Evolutionary conservation across 2,888 invertebrate species (phyloP).

Genomic region (Altica lythri): DNA sequence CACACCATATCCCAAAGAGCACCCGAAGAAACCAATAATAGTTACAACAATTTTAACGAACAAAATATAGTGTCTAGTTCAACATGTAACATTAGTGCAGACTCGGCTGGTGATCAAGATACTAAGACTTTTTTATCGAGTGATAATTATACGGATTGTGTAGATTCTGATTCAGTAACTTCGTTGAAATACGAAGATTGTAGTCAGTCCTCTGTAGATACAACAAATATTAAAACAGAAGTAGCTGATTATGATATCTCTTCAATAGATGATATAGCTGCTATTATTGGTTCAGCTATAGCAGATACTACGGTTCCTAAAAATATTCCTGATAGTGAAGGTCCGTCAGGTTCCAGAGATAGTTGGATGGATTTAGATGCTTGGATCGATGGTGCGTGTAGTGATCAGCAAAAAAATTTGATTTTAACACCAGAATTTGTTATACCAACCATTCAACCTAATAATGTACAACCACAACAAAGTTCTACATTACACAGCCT

Average conservation of each 20-base stretch:
- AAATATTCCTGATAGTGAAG: conserved; percentile 66
- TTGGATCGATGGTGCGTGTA: conserved; percentile 73
- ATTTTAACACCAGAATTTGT: conserved; percentile 72
- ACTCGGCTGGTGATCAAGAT: conserved; percentile 58
- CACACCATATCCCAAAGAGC: conserved; percentile 80
- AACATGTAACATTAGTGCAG: conserved; percentile 63
- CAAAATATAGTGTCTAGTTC: conserved; percentile 77
- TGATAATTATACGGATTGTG: conserved; percentile 59
- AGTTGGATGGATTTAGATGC: conserved; percentile 89
- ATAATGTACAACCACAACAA: conserved; percentile 56
- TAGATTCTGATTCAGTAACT: conserved; percentile 64
- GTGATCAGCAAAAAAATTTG: conserved; percentile 61
- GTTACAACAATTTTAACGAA: conserved; percentile 61
- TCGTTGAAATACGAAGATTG: conserved; percentile 61
- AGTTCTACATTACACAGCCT: conserved; percentile 72
- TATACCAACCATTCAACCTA: conserved; percentile 62
- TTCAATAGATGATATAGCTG: conserved; percentile 81
- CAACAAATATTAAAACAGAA: conserved; percentile 61
- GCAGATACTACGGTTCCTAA: conserved; percentile 86
- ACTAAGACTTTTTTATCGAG: conserved; percentile 57
- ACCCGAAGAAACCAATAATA: conserved; percentile 77
- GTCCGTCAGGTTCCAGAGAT: conserved; percentile 75
- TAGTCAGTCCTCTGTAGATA: conserved; percentile 58
- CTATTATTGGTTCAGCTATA: conserved; percentile 86
- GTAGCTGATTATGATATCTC: conserved; percentile 70